Base-by-base conservation (phyloP, 2,888 invertebrate genomes). In the Linnaemya tessellans region DNA sequence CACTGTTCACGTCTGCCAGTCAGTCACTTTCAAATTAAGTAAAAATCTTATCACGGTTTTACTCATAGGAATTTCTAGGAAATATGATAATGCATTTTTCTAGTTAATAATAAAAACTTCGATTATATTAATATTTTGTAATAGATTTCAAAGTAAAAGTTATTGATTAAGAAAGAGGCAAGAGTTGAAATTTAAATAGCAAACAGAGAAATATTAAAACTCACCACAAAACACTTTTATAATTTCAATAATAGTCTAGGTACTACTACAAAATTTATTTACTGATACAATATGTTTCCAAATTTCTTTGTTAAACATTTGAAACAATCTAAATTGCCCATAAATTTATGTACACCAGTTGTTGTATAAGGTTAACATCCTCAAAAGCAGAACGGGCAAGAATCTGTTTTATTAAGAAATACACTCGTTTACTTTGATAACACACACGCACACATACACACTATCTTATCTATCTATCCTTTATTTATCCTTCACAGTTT, bases 21-120 rank as follows among this genome's bases (percentile, higher is more conserved):
- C 68, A 35, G 0, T 67, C n/a, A n/a, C n/a, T 20, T 51, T 51
- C 3, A 41, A 18, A n/a, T 58, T 71, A 13, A 64, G 22, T 30
- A 51, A 20, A 77, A 58, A 58, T 38, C 38, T 68, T 78, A 68
- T 78, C 68, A 68, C 15, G 46, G 18, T 38, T 46, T 56, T 62
- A 7, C 20, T 25, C 9, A 35, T 78, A 60, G 11, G 4, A 13
- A 49, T 41, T 78, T 68, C 78, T 68, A 49, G 78, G 77, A 68
- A 78, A 68, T 25, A 15, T 46, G 49, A 78, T 78, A 68, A 78
- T 58, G 43, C n/a, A 58, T 41, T 15, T 56, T 64, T n/a, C 51
- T 3, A 35, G 30, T 20, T 46, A 35, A 8, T 11, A 22, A 4
- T 25, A 60, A 58, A 46, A 41, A 30, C 35, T 20, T 30, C 30